Evolutionary conservation across 1,140 invertebrate species (phyloP).

Genomic region (Diabrotica virgifera): DNA sequence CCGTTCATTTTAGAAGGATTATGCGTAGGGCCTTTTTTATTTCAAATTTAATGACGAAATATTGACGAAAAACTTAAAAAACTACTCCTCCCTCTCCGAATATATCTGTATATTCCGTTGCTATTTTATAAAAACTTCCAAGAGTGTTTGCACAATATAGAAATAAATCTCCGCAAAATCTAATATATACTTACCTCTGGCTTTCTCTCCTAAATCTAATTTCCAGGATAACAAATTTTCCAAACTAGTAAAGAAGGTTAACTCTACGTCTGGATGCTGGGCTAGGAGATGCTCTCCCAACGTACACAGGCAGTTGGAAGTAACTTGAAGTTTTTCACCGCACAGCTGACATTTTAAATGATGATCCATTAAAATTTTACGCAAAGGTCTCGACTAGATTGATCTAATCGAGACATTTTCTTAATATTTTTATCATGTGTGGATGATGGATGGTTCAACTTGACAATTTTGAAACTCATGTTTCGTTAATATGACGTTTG

Average conservation of each 20-base stretch:
- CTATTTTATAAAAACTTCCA: not conserved
- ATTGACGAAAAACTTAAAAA: no score
- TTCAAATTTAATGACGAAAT: no score
- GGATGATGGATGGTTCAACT: not conserved
- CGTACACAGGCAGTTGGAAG: slow-evolving; percentile 26
- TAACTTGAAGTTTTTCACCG: slow-evolving; percentile 33
- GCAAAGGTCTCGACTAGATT: not conserved
- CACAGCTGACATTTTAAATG: slow-evolving; percentile 32
- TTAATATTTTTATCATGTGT: not conserved
- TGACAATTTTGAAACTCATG: not conserved
- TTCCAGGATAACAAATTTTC: slow-evolving; percentile 8
- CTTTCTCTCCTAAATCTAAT: not conserved
- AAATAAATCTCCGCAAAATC: not conserved
- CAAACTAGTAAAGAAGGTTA: slow-evolving; percentile 31
- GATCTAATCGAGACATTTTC: not conserved
- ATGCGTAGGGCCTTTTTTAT: no score
- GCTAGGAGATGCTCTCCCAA: slow-evolving; percentile 32
- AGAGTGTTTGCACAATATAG: not conserved
- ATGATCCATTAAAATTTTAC: slow-evolving; percentile 26
- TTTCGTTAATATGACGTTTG: not conserved
- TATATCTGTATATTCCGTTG: no score
- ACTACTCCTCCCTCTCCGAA: no score
- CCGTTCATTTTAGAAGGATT: no score
- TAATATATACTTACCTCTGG: slow-evolving; percentile 7
- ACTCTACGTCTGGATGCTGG: slow-evolving; percentile 33